Percentiles rank a stretch among this genome's conserved stretches.
These are phyloP conservation scores for Caenorhabditis japonica DNA, from an alignment of 2,888 invertebrate genomes.

Conservation along the genomic window DNA sequence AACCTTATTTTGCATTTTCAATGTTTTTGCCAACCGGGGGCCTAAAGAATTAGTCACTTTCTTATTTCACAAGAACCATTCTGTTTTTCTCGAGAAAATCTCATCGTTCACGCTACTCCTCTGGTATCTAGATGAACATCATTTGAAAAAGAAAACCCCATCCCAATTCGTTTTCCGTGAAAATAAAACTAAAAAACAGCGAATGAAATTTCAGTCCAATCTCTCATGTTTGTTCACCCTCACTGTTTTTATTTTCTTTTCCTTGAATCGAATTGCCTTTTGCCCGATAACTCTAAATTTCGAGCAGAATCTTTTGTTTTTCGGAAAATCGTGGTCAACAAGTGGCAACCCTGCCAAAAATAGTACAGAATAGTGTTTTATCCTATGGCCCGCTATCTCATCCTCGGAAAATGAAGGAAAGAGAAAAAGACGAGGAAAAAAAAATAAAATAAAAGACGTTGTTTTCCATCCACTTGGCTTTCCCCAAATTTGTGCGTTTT, in stretches of 20 bases:
- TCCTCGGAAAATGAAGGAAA: constrained; percentile 8
- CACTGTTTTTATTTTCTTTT: constrained; percentile 1
- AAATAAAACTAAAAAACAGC: constrained; percentile 2
- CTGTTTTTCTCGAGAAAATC: background rate
- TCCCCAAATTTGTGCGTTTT: constrained; percentile 36
- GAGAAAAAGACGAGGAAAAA: background rate
- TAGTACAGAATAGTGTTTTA: constrained; percentile 25
- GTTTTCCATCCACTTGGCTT: constrained; percentile 45
- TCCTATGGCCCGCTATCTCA: constrained; percentile 27
- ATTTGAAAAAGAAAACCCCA: too few relatives aligned
- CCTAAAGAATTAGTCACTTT: too few relatives aligned
- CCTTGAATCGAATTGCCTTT: background rate
- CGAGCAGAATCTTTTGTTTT: too few relatives aligned
- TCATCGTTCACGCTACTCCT: background rate
- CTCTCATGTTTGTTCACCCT: constrained; percentile 14
- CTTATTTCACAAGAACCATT: background rate
- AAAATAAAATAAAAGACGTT: constrained; percentile 8
- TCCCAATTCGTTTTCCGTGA: background rate
- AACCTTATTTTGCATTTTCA: too few relatives aligned
- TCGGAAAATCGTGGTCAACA: constrained; percentile 23
- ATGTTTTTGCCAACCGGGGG: background rate
- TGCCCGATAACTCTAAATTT: too few relatives aligned
- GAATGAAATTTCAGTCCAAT: background rate
- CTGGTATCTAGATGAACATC: background rate
- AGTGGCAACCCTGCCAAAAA: constrained; percentile 15